These are phyloP conservation scores for Lanistes nyassanus DNA, from an alignment of 1,140 invertebrate species.

Conservation along the genomic window DNA sequence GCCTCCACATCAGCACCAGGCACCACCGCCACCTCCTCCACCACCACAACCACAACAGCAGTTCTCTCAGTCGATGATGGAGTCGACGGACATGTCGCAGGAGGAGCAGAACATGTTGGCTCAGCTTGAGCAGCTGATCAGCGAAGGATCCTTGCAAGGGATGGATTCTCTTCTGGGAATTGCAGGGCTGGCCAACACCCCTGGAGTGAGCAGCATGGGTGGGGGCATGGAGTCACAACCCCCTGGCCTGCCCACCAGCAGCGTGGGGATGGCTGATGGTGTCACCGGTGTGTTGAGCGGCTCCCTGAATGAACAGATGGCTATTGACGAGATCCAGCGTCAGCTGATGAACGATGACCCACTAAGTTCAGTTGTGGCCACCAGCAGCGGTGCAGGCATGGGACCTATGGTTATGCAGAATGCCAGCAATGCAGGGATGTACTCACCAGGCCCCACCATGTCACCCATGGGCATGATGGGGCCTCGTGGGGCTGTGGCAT, in stretches of 20 bases:
- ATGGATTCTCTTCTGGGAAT: slow-evolving; percentile 25
- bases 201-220: not conserved
- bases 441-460: not conserved
- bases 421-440: too few relatives aligned
- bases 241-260: not conserved
- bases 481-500: not conserved
- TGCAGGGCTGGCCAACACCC: not conserved
- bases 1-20: slow-evolving; percentile 17
- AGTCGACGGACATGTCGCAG: slow-evolving; percentile 15
- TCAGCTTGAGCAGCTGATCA: slow-evolving; percentile 31
- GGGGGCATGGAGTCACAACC: not conserved
- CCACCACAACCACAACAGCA: slow-evolving; percentile 19
- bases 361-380: slow-evolving; percentile 29
- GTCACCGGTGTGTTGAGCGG: not conserved
- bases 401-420: slow-evolving; percentile 11
- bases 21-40: slow-evolving; percentile 9
- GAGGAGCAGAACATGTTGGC: slow-evolving; percentile 27
- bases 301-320: slow-evolving; percentile 76
- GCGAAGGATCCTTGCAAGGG: slow-evolving; percentile 12
- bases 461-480: slow-evolving; percentile 21
- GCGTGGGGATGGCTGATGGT: not conserved
- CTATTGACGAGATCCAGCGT: slow-evolving; percentile 89
- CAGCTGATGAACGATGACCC: slow-evolving; percentile 83
- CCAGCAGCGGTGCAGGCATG: slow-evolving; percentile 30
- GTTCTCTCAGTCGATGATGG: slow-evolving; percentile 20